A percentile compares a stretch with the other conserved stretches of the same genome.
These are phyloP conservation scores for Sinelater perroti DNA, from an alignment of 2,888 invertebrate genomes.

Conservation along the genomic window DNA sequence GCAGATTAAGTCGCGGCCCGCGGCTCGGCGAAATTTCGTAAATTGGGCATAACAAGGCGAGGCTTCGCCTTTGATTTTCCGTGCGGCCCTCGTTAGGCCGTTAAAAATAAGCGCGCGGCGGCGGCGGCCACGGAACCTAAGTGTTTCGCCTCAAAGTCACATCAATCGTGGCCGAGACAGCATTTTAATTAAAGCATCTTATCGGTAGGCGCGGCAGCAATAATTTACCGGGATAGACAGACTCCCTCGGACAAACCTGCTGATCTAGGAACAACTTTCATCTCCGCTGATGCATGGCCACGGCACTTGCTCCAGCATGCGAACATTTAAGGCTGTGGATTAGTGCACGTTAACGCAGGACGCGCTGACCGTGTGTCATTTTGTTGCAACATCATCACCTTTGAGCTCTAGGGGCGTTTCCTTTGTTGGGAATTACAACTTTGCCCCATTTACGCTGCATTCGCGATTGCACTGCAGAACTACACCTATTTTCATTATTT, in stretches of 20 bases:
- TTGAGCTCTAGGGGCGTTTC: no score
- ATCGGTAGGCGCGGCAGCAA: constrained; percentile 63
- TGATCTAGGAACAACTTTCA: constrained; percentile 63
- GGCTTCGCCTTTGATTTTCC: not conserved
- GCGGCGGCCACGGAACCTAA: constrained; percentile 15
- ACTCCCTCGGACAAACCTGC: constrained; percentile 60
- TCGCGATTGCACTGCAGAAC: no score
- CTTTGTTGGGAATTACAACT: no score
- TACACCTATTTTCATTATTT: no score
- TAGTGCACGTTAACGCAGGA: no score
- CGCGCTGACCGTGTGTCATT: no score
- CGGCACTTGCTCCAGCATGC: constrained; percentile 25
- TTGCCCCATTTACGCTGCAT: no score
- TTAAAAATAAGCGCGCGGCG: constrained; percentile 14
- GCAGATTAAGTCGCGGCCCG: not conserved
- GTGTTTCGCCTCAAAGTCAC: constrained; percentile 48
- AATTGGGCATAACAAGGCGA: not conserved
- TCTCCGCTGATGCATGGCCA: constrained; percentile 61
- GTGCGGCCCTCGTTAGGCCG: constrained; percentile 7
- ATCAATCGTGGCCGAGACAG: constrained; percentile 62
- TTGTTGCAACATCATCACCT: no score
- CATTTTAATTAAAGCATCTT: constrained; percentile 65
- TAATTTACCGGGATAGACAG: constrained; percentile 60
- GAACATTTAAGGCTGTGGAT: constrained; percentile 14
- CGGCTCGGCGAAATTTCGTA: not conserved